Percentiles rank a stretch among this genome's conserved stretches.
Evolutionary conservation across 2,797 vertebrate species (phyloP).

Genomic region (Paguma larvata): DNA sequence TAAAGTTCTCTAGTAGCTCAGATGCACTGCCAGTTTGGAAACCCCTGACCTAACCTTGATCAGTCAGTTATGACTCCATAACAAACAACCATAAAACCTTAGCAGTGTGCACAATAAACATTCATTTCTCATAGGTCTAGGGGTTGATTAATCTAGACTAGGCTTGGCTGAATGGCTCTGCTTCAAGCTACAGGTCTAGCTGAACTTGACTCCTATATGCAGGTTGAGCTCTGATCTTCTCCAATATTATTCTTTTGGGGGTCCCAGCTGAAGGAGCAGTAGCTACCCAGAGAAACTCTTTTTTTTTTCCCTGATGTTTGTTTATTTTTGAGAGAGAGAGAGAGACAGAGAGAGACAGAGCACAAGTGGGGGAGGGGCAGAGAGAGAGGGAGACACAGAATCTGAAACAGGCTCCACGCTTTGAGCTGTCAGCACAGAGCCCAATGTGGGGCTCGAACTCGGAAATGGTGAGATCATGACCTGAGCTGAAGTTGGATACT

Average conservation of each 20-base stretch:
- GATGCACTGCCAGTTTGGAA: background rate
- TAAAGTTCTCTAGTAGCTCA: slow-evolving; percentile 47
- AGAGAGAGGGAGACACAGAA: too few species aligned
- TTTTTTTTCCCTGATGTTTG: too few species aligned
- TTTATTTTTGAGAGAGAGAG: too few species aligned
- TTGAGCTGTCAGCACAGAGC: too few species aligned
- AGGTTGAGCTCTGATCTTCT: background rate
- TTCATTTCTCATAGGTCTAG: background rate
- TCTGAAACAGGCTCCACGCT: too few species aligned
- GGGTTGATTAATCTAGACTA: background rate
- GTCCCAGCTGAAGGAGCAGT: background rate
- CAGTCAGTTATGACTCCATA: slow-evolving; percentile 28
- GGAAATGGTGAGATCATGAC: too few species aligned
- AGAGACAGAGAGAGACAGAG: too few species aligned
- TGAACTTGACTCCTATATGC: background rate
- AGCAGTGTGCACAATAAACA: background rate
- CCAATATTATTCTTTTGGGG: background rate
- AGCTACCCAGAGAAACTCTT: background rate
- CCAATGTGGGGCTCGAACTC: too few species aligned
- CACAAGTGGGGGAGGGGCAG: too few species aligned
- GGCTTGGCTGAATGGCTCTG: background rate
- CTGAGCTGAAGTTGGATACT: too few species aligned
- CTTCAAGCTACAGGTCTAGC: background rate
- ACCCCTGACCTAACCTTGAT: background rate
- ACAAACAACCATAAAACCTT: slow-evolving; percentile 21